Evolutionary conservation across 2,113 vertebrate genomes (phyloP), one percentile per base, ranked within the genome.

Genomic region (Megalops atlanticus): DNA sequence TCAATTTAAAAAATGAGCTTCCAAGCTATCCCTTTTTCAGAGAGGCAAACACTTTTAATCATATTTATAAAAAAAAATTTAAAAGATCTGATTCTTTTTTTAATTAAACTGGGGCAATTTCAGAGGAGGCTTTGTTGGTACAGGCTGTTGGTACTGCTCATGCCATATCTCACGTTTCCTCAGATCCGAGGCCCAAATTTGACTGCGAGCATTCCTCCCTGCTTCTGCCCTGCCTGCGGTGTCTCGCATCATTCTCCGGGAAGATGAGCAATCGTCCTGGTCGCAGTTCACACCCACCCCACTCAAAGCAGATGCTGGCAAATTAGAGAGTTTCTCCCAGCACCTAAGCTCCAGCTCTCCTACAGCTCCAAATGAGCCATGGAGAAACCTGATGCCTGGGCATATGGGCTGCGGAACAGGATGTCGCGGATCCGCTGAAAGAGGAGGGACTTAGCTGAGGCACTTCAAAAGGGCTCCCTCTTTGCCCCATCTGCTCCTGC

Each of bases 11-110:
- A 83, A 77, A 43, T n/a, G 35, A 35, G 64, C 31, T 24, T 68
- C 24, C 7, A 68, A 68, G 6, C 24, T 15, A 24, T 54, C 24
- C 24, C 24, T 24, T 11, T 24, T 24, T 11, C 49, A 54, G n/a
- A n/a, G n/a, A 54, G 49, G 49, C 27, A 77, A 75, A 86, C 33
- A 33, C 24, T 36, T 3, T 54, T 27, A n/a, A 18, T 87, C 24
- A 90, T 87, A 87, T 84, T 72, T 87, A 88, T 88, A 83, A 88
- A 81, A 71, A 81, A 71, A 81, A 84, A 85, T 16, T 5, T n/a
- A n/a, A n/a, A 73, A 24, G 71, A 24, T 73, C 6, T n/a, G 64
- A 68, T 68, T 31, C 8, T 35, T 38, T 38, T 72, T 72, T 72
- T 38, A 72, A 18, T 4, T 8, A 21, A 72, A 72, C 16, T 15